Conservation (phyloP, 2,113 vertebrate species). For the Oryzias woworae region DNA sequence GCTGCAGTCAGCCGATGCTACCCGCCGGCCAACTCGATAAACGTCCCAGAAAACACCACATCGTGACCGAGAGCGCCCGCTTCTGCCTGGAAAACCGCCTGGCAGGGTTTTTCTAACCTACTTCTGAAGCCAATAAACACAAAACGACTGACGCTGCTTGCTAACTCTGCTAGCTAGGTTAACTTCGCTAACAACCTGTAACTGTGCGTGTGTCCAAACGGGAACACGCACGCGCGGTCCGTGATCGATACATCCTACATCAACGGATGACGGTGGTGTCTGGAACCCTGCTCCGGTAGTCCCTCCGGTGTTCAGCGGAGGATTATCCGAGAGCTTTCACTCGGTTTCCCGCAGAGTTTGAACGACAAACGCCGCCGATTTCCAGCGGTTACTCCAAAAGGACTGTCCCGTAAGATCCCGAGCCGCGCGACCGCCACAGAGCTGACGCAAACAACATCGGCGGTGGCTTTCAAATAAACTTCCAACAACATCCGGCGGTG, state of each 20-base stretch:
- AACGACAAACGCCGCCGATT: background rate
- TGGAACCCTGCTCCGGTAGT: background rate
- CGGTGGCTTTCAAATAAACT: constrained; percentile 3
- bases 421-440: background rate
- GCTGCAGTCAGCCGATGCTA: constrained; percentile 63
- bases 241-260: background rate
- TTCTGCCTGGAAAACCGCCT: constrained; percentile 2
- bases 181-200: constrained; percentile 61
- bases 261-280: background rate
- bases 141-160: constrained; percentile 10
- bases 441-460: background rate
- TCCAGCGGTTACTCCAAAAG: constrained; percentile 10
- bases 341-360: constrained; percentile 17
- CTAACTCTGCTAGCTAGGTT: constrained; percentile 41
- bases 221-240: background rate
- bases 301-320: background rate
- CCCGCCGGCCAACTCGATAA: constrained; percentile 53
- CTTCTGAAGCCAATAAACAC: background rate
- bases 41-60: constrained; percentile 44
- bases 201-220: constrained; percentile 28
- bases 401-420: constrained; percentile 34
- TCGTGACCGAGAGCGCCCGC: constrained; percentile 12
- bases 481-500: no score
- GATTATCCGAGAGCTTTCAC: background rate
- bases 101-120: background rate